A percentile compares a stretch with the other conserved stretches of the same genome.
Evolutionary conservation across 2,888 invertebrate species (phyloP).

Genomic region (Mythimna vitellina): DNA sequence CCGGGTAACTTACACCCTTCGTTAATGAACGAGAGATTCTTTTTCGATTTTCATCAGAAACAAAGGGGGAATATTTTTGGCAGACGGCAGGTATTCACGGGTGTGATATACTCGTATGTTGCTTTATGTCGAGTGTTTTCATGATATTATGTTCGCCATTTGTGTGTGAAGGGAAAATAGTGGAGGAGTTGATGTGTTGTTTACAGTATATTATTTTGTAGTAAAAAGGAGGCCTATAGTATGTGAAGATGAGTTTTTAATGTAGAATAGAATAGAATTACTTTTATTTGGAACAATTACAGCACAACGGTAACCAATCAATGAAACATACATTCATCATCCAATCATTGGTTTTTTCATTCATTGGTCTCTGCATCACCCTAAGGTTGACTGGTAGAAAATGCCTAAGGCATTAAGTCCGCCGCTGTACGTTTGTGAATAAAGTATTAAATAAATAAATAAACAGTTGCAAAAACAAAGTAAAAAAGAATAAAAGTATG

Average conservation of each 20-base stretch:
- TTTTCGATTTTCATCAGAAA: constrained; percentile 88
- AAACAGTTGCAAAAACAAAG: no score
- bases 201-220: background rate
- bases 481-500: no score
- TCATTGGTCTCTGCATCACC: no score
- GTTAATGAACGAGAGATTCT: constrained; percentile 88
- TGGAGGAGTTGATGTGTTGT: background rate
- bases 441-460: no score
- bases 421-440: no score
- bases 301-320: no score
- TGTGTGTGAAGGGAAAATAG: constrained; percentile 8
- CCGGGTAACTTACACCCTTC: constrained; percentile 87
- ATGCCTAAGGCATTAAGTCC: no score
- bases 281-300: no score
- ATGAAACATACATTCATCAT: no score
- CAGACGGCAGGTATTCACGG: constrained; percentile 76
- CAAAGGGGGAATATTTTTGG: constrained; percentile 85
- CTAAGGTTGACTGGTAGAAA: no score
- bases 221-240: background rate
- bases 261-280: no score
- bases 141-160: constrained; percentile 40
- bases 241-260: background rate
- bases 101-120: constrained; percentile 46
- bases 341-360: no score
- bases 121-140: constrained; percentile 46